Base-by-base conservation (phyloP, 1,140 invertebrate species). In the Teleogryllus occipitalis region DNA sequence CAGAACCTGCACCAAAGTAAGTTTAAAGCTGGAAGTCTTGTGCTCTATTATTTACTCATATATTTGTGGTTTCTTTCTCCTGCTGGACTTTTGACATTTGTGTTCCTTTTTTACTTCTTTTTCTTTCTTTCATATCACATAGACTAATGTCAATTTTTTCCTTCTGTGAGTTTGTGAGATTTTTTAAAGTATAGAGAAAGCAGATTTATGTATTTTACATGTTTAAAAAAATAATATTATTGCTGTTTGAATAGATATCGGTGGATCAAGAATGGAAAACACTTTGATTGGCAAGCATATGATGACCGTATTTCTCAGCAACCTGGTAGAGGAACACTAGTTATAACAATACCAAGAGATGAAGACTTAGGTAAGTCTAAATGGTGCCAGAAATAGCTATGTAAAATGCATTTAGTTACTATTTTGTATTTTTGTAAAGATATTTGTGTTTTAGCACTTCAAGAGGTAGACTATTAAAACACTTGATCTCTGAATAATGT, bases 241-340 rank as follows among this genome's bases (percentile, higher is more conserved):
- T 79, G 77, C 82, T 80, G 80, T 77, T 74, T 87, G 86, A 78
- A 39, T 87, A 98, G 96, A 82, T 99, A 98, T 87, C 89, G 90
- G 83, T 99, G 98, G 98, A 93, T 95, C 78, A 99, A 99, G 87
- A 98, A 99, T 89, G 97, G 97, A 77, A 95, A 97, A 82, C 89
- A 92, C 15, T 99, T 94, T 86, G 91, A 96, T 82, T 97, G 94
- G 89, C 92, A 95, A 84, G 91, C 94, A 2, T 98, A 98, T 85
- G 95, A 97, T 84, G 93, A 97, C 82, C 91, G 97, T 82, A 98
- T 99, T 85, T 94, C 93, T 3, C 95, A 97, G 84, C 96, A 98
- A 82, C 93, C 95, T 0, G 95, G 96, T 3, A 89, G 95, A 82
- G 97, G 97, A 79, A 98, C 97, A 0, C 87, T 99, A 14, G 94